Evolutionary conservation across 2,888 invertebrate genomes (phyloP), one percentile per base, ranked within the genome.

Genomic region (Anoplius nigerrimus): DNA sequence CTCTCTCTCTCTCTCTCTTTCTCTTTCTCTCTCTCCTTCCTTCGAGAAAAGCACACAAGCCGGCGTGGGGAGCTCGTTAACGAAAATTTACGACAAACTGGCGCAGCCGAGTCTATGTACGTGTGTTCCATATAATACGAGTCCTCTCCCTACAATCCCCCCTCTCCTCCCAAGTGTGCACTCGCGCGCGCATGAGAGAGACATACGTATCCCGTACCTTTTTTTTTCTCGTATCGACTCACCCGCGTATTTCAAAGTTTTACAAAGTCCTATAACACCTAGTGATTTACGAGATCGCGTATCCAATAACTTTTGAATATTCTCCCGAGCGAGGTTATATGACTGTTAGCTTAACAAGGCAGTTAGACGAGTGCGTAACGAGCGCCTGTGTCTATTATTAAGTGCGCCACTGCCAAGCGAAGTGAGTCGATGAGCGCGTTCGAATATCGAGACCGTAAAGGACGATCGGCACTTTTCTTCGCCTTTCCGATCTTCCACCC

Each of bases 331-430:
- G 45, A n/a, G 71, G 55, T 54, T 71, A 55, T 62, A 69, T 65
- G 75, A 77, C 79, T 79, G 79, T 79, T 79, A 72, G 77, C 79
- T 79, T 79, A 79, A 79, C 79, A 79, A 79, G 79, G 71, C 79
- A 60, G 79, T 79, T 77, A 66, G 79, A 77, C 75, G 79, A 74
- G 75, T 65, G 77, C 72, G 69, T 79, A 79, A 79, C 79, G 79
- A 79, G 79, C 79, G 56, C 68, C n/a, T 66, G 69, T 68, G 56
- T 22, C 73, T 75, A 79, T 76, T 79, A 79, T 78, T 79, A 78
- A 79, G 75, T 66, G 67, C 71, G 60, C 62, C 70, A 64, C 69
- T 69, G 66, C 53, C 1, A 48, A 46, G 4, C 21, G 22, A 2
- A 52, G 20, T 11, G n/a, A n/a, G n/a, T 4, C 22, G 6, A 15